Evolutionary conservation across 2,888 invertebrate species (phyloP), one percentile per base, ranked within the genome.

Genomic region (Parochlus steinenii): DNA sequence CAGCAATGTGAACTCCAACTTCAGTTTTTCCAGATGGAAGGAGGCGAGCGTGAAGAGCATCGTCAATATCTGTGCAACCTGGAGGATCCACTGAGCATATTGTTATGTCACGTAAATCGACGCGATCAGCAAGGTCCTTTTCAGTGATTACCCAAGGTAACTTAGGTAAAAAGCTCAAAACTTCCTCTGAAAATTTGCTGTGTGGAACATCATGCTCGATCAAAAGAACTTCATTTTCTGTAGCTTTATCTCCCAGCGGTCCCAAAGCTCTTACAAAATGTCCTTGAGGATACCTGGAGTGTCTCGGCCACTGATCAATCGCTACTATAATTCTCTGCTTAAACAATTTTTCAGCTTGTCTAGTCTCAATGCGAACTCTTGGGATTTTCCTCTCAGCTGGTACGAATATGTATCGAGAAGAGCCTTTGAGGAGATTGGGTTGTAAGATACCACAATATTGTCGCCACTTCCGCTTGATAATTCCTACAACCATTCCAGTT

Each of bases 21-120:
- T 89, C 81, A 30, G 69, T 65, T 47, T 74, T 75, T 4, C 78
- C 76, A 49, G 78, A 78, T 0, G 67, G 63, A 15, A 92, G 57
- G 24, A 66, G 60, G 14, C 75, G 66, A 47, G 92, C 93, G 58
- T 98, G 98, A 3, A 98, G 60, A 0, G 98, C 97, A 56, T 98
- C 98, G 53, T 98, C 98, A 42, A 98, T 97, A 55, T 98, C 98
- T 0, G 97, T 98, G 55, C 97, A 98, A 1, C 97, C 97, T 0
- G 92, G 90, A 3, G 97, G 97, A 66, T 97, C 95, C 1, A 97
- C 93, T 0, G 92, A 93, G 51, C 93, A 97, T 27, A 98, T 74
- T 48, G 75, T 73, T 4, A 90, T 54, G 36, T 82, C 67, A 8
- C 95, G 73, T 2, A 98, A 63, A 55, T 98, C 93, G 7, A 71